phyloP scores from a whole-genome alignment of 2,113 vertebrate genomes.

The Pan troglodytes region NHGRI_mPanTro3-v2.1_pri NC_072403.2:89045001-89045500 shows the following conservation, averaged over 20 bases:
- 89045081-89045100: neutral
- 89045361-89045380: neutral
- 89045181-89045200: neutral
- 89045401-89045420: neutral
- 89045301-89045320: neutral
- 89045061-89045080: neutral
- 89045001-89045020: neutral
- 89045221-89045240: neutral
- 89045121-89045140: neutral
- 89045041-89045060: neutral
- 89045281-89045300: neutral
- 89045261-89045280: neutral
- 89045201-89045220: neutral
- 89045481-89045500: neutral
- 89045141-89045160: neutral
- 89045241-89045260: neutral
- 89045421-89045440: neutral
- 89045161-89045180: neutral
- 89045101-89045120: neutral
- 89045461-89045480: neutral
- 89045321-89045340: neutral
- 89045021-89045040: neutral
- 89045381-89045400: neutral
- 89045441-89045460: neutral
- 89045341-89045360: neutral